These are phyloP conservation scores for Peromyscus maniculatus DNA, from an alignment of 2,113 vertebrate species.

Conservation along the genomic window DNA sequence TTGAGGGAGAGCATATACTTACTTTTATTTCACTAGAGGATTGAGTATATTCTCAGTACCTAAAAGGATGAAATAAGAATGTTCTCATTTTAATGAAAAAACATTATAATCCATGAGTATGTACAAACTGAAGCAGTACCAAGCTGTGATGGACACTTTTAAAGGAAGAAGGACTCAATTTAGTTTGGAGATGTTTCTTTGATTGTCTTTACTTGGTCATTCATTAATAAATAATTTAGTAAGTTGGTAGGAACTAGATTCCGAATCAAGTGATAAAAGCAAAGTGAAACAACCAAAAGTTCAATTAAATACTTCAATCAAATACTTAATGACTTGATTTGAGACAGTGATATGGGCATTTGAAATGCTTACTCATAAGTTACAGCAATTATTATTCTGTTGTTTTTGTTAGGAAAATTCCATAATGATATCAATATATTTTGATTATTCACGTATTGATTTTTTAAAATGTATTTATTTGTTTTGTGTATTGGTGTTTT, in stretches of 20 bases:
- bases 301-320: not conserved
- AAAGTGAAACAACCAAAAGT: not conserved
- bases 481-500: not conserved
- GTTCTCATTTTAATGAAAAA: constrained; percentile 82
- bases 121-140: constrained; percentile 78
- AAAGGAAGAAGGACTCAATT: constrained; percentile 64
- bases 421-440: constrained; percentile 65
- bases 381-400: not conserved
- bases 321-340: not conserved
- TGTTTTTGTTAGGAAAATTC: constrained; percentile 21
- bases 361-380: constrained; percentile 37
- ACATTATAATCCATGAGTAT: constrained; percentile 84
- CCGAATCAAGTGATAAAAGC: not conserved
- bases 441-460: not conserved
- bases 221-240: not conserved
- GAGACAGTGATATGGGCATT: not conserved
- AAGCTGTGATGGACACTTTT: constrained; percentile 72
- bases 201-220: constrained; percentile 40
- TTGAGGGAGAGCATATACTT: constrained; percentile 90
- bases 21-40: constrained; percentile 92
- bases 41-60: constrained; percentile 83
- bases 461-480: not conserved
- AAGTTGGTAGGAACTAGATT: rapidly evolving
- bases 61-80: constrained; percentile 81
- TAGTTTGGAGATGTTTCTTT: constrained; percentile 56